Percentiles rank a stretch among this genome's conserved stretches.
phyloP scores from a whole-genome alignment of 1,140 invertebrate species.

The Meloidogyne chitwoodi region DNA sequence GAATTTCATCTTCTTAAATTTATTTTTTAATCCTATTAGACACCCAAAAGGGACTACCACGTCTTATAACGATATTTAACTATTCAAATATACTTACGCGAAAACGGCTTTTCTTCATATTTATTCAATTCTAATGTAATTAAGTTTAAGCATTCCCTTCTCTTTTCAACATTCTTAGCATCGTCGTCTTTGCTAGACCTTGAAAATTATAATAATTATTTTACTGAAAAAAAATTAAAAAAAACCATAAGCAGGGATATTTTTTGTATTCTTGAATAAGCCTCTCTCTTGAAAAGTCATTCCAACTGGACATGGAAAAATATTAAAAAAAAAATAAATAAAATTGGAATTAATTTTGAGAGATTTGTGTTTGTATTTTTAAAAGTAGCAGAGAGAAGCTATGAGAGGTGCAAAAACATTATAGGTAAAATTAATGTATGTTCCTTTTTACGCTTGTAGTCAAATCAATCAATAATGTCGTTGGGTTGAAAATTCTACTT shows the following conservation, averaged over 20 bases:
- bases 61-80: too few relatives aligned
- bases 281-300: slow-evolving; percentile 24
- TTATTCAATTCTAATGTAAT: slow-evolving; percentile 26
- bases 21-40: background rate
- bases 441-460: background rate
- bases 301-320: slow-evolving; percentile 28
- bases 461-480: background rate
- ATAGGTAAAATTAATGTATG: background rate
- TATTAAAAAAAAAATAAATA: too few relatives aligned
- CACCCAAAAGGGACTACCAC: too few relatives aligned
- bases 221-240: too few relatives aligned
- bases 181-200: slow-evolving; percentile 2
- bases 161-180: slow-evolving; percentile 14
- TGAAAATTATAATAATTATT: background rate
- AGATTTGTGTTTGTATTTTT: too few relatives aligned
- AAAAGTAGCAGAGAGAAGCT: background rate
- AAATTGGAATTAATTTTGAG: too few relatives aligned
- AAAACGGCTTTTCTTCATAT: slow-evolving; percentile 23
- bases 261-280: slow-evolving; percentile 28
- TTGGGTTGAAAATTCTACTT: background rate
- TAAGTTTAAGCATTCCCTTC: slow-evolving; percentile 16
- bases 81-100: background rate
- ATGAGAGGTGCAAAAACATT: background rate
- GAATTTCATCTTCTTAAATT: slow-evolving; percentile 27
- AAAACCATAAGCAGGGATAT: slow-evolving; percentile 27